phyloP scores from a whole-genome alignment of 2,113 vertebrate genomes.

The Poeciliopsis occidentalis region DNA sequence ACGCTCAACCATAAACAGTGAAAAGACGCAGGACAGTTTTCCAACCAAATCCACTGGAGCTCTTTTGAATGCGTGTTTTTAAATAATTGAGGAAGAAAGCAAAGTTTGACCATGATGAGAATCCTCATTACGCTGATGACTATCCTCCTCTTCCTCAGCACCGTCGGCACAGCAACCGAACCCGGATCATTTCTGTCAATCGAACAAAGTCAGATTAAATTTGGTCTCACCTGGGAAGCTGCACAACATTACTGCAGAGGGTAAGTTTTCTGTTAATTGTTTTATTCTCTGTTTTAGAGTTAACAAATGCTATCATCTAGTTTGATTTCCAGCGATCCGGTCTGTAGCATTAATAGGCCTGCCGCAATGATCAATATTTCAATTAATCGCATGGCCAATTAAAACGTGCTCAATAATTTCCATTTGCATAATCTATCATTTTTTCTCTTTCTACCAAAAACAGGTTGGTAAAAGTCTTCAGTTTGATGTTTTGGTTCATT shows the following conservation, averaged over 20 bases:
- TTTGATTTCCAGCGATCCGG: not conserved
- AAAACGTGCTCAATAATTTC: too few species aligned
- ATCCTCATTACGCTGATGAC: not conserved
- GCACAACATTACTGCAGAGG: constrained; percentile 18
- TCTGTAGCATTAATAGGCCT: not conserved
- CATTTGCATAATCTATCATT: too few species aligned
- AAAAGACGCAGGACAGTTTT: not conserved
- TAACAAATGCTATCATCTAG: not conserved
- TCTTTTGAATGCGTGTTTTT: not conserved
- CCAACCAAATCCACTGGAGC: not conserved
- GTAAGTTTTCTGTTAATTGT: not conserved
- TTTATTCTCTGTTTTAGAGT: not conserved
- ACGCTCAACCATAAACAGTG: not conserved
- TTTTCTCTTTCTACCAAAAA: too few species aligned
- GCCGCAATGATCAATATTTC: too few species aligned
- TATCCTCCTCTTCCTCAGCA: constrained; percentile 16
- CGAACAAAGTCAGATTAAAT: fast-evolving
- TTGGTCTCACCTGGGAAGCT: fast-evolving
- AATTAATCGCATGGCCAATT: too few species aligned
- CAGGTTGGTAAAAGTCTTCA: too few species aligned
- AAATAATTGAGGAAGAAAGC: too few species aligned
- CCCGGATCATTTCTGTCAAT: constrained; percentile 10
- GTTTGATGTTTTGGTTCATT: too few species aligned
- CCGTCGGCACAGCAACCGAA: not conserved
- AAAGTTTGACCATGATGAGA: constrained; percentile 13